A percentile compares a stretch with the other conserved stretches of the same genome.
Evolutionary conservation across 2,797 vertebrate species (phyloP).

Genomic region (Hylomyscus alleni): DNA sequence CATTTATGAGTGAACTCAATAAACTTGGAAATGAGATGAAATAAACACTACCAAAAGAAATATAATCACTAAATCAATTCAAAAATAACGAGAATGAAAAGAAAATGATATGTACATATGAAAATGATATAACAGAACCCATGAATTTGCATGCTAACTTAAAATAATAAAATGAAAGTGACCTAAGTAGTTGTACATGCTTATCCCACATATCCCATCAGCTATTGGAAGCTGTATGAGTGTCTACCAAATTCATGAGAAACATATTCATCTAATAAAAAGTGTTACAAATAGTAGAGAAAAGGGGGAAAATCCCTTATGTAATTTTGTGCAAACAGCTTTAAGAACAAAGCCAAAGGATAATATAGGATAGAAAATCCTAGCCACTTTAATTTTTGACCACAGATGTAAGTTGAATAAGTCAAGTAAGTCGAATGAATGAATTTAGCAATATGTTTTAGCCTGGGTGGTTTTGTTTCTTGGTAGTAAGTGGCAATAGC

Average conservation of each 20-base stretch:
- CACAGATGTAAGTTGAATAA: neutral
- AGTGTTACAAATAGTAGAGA: neutral
- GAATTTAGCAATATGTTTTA: neutral
- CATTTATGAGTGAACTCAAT: constrained; percentile 4
- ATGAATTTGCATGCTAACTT: neutral
- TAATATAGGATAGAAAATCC: neutral
- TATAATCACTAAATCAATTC: neutral
- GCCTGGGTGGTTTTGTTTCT: neutral
- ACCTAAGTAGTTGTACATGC: constrained; percentile 1
- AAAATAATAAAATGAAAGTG: neutral
- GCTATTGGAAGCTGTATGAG: neutral
- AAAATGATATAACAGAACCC: neutral
- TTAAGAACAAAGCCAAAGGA: constrained; percentile 39
- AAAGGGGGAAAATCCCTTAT: neutral
- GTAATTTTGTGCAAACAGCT: constrained; percentile 29
- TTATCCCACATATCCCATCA: neutral
- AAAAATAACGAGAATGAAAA: constrained; percentile 39
- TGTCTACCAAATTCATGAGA: constrained; percentile 5
- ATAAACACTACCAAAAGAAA: constrained; percentile 38
- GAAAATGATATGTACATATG: neutral
- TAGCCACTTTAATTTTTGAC: neutral
- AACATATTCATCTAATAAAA: constrained; percentile 10
- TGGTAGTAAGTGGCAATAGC: neutral
- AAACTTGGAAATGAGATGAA: constrained; percentile 47
- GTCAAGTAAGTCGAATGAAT: neutral